Base-by-base conservation (phyloP, 2,888 invertebrate species). In the Andrena praecox region DNA sequence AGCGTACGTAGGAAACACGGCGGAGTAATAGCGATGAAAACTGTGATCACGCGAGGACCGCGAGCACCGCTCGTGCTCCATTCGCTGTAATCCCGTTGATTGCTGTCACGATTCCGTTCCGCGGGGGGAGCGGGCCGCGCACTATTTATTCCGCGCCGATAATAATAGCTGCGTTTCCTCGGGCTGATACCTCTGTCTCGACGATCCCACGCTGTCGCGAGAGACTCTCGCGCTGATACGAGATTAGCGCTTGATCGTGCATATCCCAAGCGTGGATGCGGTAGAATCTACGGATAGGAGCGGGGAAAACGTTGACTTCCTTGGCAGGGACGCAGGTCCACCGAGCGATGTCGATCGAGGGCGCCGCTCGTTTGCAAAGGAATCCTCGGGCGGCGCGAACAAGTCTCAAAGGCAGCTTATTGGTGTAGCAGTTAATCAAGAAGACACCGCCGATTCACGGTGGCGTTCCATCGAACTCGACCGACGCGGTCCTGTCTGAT, bases 21-120 rank as follows among this genome's bases (percentile, higher is more conserved):
- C 48, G 71, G 70, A 56, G 77, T 73, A 81, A 87, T 63, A 77
- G 64, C 77, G 52, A 67, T 54, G 80, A 80, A 83, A 78, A 77
- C 64, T 48, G 84, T 54, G 85, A 85, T 87, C 84, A 62, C 54
- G 69, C 73, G 69, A 29, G 52, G 73, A 63, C 31, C 35, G 73
- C 74, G 33, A 62, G 70, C 8, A 52, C 12, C n/a, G 48, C 4
- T 33, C 66, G 70, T 75, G 77, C 16, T 59, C 64, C 12, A 24
- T 66, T 71, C 52, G 29, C 7, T 50, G 62, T 79, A 82, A 82
- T 87, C 80, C 72, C 48, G 33, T 63, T 52, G 78, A 79, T 82
- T 60, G 67, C 62, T 20, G 56, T 31, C 31, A 54, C 29, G 24
- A 71, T 48, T 75, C 59, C n/a, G 24, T 70, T 68, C 50, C 29